Percentiles rank a stretch among this genome's conserved stretches.
Conservation (phyloP, 2,797 vertebrate genomes). For the Okamejei kenojei region DNA sequence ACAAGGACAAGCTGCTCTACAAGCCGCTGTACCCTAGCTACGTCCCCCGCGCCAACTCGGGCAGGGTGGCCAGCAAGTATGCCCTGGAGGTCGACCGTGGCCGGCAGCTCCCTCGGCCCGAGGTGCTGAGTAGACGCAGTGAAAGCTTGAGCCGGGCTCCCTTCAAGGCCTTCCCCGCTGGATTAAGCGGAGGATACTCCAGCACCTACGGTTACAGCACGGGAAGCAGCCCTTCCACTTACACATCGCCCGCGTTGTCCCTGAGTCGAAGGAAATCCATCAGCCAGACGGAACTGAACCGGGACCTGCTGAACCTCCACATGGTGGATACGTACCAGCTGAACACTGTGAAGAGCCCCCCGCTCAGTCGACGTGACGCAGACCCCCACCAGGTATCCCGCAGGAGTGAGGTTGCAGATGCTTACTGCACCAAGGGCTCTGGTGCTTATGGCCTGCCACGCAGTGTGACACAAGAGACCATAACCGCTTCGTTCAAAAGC, state of each 20-base stretch:
- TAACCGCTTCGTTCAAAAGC: slow-evolving; percentile 53
- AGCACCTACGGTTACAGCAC: slow-evolving; percentile 52
- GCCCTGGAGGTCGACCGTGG: slow-evolving; percentile 67
- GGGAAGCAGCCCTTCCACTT: slow-evolving; percentile 65
- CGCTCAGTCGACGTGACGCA: slow-evolving; percentile 53
- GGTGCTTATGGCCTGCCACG: slow-evolving; percentile 51
- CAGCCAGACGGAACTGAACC: slow-evolving; percentile 84
- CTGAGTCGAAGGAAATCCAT: slow-evolving; percentile 76
- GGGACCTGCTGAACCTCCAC: slow-evolving; percentile 72
- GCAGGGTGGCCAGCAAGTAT: neutral
- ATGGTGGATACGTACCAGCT: slow-evolving; percentile 56
- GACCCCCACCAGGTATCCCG: slow-evolving; percentile 57
- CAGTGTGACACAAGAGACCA: slow-evolving; percentile 62
- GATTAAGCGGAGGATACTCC: slow-evolving; percentile 65
- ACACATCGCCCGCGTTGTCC: slow-evolving; percentile 45
- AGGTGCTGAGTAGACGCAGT: slow-evolving; percentile 66
- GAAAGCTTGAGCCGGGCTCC: slow-evolving; percentile 70
- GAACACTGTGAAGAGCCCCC: slow-evolving; percentile 38
- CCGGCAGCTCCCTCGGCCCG: slow-evolving; percentile 65
- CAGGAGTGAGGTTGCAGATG: slow-evolving; percentile 60
- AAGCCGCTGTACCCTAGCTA: neutral
- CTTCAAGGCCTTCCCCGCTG: slow-evolving; percentile 54
- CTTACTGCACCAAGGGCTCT: slow-evolving; percentile 55
- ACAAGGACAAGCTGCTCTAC: neutral
- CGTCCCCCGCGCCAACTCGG: neutral